Conservation (phyloP, 2,888 invertebrate species). For the Chouioia cunea region DNA sequence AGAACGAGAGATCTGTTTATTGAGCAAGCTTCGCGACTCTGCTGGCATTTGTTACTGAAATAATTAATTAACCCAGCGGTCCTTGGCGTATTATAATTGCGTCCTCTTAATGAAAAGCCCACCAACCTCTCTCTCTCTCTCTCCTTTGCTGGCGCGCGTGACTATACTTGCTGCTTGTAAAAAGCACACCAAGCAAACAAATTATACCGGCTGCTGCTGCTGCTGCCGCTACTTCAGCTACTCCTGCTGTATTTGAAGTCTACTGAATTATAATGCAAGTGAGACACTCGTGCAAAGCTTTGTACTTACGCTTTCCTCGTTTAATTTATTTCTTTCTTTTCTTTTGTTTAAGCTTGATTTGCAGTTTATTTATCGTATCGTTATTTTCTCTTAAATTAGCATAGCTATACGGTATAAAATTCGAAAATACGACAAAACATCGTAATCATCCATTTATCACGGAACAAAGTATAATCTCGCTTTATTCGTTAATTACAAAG, state of each 20-base stretch:
- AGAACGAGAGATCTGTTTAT: too few relatives aligned
- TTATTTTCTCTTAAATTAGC: slow-evolving; percentile 11
- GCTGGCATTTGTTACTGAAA: slow-evolving; percentile 58
- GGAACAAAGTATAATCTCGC: slow-evolving; percentile 9
- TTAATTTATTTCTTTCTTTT: slow-evolving; percentile 2
- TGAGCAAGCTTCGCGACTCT: neutral
- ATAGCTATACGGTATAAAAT: neutral
- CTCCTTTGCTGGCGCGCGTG: neutral
- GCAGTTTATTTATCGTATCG: neutral
- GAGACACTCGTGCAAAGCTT: slow-evolving; percentile 21
- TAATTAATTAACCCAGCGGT: slow-evolving; percentile 60
- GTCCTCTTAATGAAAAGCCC: slow-evolving; percentile 39
- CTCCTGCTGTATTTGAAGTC: slow-evolving; percentile 11
- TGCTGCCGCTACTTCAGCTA: neutral
- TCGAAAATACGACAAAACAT: neutral
- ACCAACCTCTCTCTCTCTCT: neutral
- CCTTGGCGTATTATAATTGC: slow-evolving; percentile 36
- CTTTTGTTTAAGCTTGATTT: neutral
- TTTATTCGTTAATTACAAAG: too few relatives aligned
- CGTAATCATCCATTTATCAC: slow-evolving; percentile 35
- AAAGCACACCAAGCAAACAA: slow-evolving; percentile 13
- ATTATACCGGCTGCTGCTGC: neutral
- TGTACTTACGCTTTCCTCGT: neutral
- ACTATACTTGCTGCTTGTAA: slow-evolving; percentile 15
- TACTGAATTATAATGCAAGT: slow-evolving; percentile 19